Conservation (phyloP, 2,888 invertebrate species). For the Watsonalla cultraria region DNA sequence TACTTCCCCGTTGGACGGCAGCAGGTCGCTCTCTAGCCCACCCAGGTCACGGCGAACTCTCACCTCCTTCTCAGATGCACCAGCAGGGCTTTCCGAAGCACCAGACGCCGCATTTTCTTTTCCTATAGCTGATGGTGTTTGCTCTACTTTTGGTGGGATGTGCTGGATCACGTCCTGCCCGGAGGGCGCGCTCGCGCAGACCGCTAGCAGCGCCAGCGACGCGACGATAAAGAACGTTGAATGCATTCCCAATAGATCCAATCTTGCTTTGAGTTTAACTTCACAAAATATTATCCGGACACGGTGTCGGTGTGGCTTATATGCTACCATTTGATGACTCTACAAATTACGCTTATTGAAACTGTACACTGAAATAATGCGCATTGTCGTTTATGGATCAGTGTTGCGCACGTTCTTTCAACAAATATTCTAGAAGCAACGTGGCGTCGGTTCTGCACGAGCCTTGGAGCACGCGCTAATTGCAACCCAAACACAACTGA, state of each 20-base stretch:
- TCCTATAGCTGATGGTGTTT: conserved; percentile 70
- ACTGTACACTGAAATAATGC: conserved; percentile 47
- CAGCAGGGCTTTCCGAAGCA: conserved; percentile 63
- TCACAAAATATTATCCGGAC: conserved; percentile 28
- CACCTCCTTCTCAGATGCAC: conserved; percentile 42
- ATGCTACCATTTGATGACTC: conserved; percentile 41
- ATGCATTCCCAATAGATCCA: conserved; percentile 67
- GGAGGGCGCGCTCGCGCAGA: conserved; percentile 58
- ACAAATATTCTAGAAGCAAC: conserved; percentile 37
- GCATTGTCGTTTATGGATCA: conserved; percentile 50
- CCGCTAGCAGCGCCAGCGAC: conserved; percentile 62
- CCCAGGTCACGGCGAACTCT: conserved; percentile 52
- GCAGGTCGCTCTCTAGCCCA: conserved; percentile 59
- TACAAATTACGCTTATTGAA: conserved; percentile 57
- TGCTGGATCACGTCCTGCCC: conserved; percentile 63
- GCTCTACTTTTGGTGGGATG: conserved; percentile 59
- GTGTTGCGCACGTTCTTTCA: conserved; percentile 49
- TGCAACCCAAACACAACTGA: conserved; percentile 39
- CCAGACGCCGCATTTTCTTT: conserved; percentile 61
- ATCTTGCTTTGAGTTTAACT: conserved; percentile 50
- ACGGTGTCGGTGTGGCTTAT: conserved; percentile 34
- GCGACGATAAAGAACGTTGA: conserved; percentile 64
- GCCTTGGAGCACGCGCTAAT: conserved; percentile 51
- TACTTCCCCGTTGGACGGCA: conserved; percentile 51
- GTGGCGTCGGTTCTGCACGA: conserved; percentile 49